Conservation (phyloP, 2,888 invertebrate species). For the Spodoptera littoralis region DNA sequence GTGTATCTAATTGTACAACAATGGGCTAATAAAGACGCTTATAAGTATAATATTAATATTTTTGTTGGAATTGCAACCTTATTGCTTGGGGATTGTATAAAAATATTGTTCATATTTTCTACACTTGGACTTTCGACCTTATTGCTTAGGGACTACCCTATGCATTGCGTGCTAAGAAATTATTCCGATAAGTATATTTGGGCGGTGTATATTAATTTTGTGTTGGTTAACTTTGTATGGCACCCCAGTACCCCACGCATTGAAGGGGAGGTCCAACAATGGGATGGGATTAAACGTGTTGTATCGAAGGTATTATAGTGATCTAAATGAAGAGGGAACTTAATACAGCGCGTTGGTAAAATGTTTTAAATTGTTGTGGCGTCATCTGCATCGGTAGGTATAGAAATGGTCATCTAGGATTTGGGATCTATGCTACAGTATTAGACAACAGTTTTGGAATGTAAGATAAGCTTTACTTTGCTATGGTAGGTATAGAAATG, state of each 20-base stretch:
- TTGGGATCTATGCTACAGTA: too few species aligned
- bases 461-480: too few species aligned
- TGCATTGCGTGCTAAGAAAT: slow-evolving; percentile 66
- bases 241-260: slow-evolving; percentile 59
- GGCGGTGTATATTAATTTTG: slow-evolving; percentile 84
- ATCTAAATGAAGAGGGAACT: slow-evolving; percentile 68
- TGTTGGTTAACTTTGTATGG: slow-evolving; percentile 74
- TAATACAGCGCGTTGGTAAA: slow-evolving; percentile 47
- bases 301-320: slow-evolving; percentile 82
- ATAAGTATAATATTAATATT: slow-evolving; percentile 72
- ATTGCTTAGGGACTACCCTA: slow-evolving; percentile 63
- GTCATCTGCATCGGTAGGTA: not conserved
- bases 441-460: too few species aligned
- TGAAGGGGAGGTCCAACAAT: slow-evolving; percentile 74
- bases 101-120: slow-evolving; percentile 56
- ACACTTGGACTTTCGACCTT: slow-evolving; percentile 58
- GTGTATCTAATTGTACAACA: slow-evolving; percentile 73
- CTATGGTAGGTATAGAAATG: too few species aligned
- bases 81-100: slow-evolving; percentile 49
- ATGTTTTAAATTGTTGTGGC: slow-evolving; percentile 32
- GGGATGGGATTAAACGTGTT: slow-evolving; percentile 85
- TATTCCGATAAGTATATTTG: slow-evolving; percentile 81
- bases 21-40: slow-evolving; percentile 71
- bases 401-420: too few species aligned
- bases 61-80: slow-evolving; percentile 57